Conservation (phyloP, 2,797 vertebrate species). For the Bovichtus diacanthus region DNA sequence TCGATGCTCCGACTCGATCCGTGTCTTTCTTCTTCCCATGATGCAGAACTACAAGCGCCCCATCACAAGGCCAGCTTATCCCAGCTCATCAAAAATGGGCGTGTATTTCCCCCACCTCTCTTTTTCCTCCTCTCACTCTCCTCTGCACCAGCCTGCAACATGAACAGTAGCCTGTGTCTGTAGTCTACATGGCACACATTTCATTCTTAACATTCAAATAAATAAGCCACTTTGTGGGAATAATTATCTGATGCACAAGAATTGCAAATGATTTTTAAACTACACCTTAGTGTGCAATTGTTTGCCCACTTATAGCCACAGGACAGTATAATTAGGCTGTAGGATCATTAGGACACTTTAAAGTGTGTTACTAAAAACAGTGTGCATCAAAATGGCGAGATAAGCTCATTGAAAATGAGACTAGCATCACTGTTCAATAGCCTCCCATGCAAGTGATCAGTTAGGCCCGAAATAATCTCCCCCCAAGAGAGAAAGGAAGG, state of each 20-base stretch:
- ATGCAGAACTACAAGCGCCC: slow-evolving; percentile 48
- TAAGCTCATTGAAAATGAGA: neutral
- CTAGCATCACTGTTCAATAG: slow-evolving; percentile 12
- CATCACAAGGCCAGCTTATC: slow-evolving; percentile 49
- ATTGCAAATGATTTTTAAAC: neutral
- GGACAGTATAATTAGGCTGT: neutral
- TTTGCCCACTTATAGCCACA: neutral
- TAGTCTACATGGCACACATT: slow-evolving; percentile 11
- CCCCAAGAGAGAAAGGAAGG: neutral
- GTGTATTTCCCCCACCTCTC: slow-evolving; percentile 50
- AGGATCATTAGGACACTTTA: neutral
- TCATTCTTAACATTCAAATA: neutral
- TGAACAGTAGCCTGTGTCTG: slow-evolving; percentile 41
- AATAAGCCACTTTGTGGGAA: neutral
- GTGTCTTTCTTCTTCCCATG: slow-evolving; percentile 38
- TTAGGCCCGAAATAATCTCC: slow-evolving; percentile 7
- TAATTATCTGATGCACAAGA: neutral
- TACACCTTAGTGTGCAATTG: neutral
- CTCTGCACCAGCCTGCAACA: slow-evolving; percentile 73
- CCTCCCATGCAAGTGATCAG: slow-evolving; percentile 5
- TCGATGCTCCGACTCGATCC: slow-evolving; percentile 39
- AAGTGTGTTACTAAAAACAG: neutral
- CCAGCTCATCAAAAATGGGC: slow-evolving; percentile 73
- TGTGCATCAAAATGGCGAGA: slow-evolving; percentile 15
- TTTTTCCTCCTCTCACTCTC: slow-evolving; percentile 42